phyloP scores from a whole-genome alignment of 92 coral and sea anemone species.

The Palythoa heliodiscus region DNA sequence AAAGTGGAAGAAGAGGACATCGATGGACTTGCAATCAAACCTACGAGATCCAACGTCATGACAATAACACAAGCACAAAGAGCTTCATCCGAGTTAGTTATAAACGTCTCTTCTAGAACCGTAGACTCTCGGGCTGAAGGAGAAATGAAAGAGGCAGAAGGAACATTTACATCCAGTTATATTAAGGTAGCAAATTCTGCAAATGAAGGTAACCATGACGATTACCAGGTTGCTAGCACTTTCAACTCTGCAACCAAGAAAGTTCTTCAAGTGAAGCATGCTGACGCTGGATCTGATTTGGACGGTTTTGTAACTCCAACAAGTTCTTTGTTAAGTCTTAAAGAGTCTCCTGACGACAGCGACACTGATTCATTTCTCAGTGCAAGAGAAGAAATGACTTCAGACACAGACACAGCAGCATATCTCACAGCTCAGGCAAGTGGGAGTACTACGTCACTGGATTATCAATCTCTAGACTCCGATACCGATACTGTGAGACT shows the following conservation, averaged over 20 bases:
- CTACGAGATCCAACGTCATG: neutral
- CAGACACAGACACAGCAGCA: conserved; percentile 81
- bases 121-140: neutral
- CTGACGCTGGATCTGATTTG: neutral
- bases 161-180: neutral
- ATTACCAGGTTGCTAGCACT: neutral
- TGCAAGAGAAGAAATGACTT: conserved; percentile 84
- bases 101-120: conserved; percentile 10
- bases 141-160: neutral
- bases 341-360: conserved; percentile 57
- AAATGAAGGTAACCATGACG: neutral
- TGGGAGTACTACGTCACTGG: conserved; percentile 72
- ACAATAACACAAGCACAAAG: conserved; percentile 13
- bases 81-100: conserved; percentile 35
- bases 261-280: neutral
- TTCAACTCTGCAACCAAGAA: conserved; percentile 9
- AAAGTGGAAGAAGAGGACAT: neutral
- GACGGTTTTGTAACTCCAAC: conserved; percentile 21
- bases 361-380: conserved; percentile 85
- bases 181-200: neutral
- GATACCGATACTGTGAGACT: conserved; percentile 60
- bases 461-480: conserved; percentile 53
- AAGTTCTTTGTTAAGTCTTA: neutral
- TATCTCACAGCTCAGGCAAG: conserved; percentile 74
- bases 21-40: conserved; percentile 7